These are phyloP conservation scores for Phyto melanocephala DNA, from an alignment of 2,888 invertebrate genomes.

Conservation along the genomic window DNA sequence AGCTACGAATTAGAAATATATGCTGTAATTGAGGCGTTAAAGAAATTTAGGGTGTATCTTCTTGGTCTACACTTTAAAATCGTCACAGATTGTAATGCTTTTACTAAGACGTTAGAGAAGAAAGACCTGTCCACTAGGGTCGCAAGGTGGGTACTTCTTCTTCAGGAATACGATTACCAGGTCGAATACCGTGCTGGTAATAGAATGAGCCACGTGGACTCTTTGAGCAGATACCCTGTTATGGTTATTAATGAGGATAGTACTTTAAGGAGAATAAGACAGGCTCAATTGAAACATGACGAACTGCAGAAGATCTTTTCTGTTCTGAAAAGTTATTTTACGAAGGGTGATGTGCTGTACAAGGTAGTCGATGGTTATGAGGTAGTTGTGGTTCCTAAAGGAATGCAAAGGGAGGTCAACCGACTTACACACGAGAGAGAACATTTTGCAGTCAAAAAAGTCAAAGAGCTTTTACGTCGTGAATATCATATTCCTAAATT, in stretches of 20 bases:
- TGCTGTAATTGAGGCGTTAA: slow-evolving; percentile 58
- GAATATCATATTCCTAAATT: slow-evolving; percentile 59
- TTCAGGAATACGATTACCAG: slow-evolving; percentile 55
- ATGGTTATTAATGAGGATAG: slow-evolving; percentile 36
- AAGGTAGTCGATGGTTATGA: slow-evolving; percentile 47
- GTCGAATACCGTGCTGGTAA: slow-evolving; percentile 61
- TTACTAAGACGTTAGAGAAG: slow-evolving; percentile 60
- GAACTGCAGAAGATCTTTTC: slow-evolving; percentile 39
- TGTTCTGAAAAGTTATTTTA: slow-evolving; percentile 50
- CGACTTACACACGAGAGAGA: slow-evolving; percentile 43
- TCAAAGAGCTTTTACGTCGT: slow-evolving; percentile 30
- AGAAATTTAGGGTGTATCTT: slow-evolving; percentile 68
- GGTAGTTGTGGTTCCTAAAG: slow-evolving; percentile 37
- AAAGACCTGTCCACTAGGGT: slow-evolving; percentile 60
- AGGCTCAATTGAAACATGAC: slow-evolving; percentile 58
- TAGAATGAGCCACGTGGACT: slow-evolving; percentile 61
- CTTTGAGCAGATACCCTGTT: slow-evolving; percentile 55
- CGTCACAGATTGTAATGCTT: slow-evolving; percentile 64
- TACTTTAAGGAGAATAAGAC: slow-evolving; percentile 11
- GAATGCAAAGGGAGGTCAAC: slow-evolving; percentile 50
- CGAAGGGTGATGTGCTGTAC: slow-evolving; percentile 44
- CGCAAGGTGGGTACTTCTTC: slow-evolving; percentile 50
- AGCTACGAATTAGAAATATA: slow-evolving; percentile 53
- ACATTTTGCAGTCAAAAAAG: slow-evolving; percentile 49
- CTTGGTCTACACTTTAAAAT: no score